Percentiles rank a stretch among this genome's conserved stretches.
Conservation (phyloP, 1,140 invertebrate species). For the Bombus ignitus region DNA sequence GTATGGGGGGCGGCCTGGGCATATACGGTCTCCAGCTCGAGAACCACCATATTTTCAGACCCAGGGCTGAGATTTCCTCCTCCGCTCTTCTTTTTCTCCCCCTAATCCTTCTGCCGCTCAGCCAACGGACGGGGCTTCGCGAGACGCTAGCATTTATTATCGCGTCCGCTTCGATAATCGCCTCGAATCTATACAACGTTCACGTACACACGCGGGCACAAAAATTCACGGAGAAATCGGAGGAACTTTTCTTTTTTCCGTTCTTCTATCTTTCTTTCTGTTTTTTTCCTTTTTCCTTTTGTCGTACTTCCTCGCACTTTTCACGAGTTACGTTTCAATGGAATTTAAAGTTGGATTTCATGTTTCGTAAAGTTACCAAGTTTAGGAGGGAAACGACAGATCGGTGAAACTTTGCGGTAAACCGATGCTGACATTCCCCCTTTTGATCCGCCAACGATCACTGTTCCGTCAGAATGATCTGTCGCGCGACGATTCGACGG, state of each 20-base stretch:
- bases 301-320: not conserved
- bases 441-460: conserved; percentile 8
- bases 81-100: conserved; percentile 4
- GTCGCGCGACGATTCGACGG: not conserved
- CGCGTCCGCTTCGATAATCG: conserved; percentile 15
- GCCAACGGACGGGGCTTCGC: conserved; percentile 44
- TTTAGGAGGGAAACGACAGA: not conserved
- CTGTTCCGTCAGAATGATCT: conserved; percentile 24
- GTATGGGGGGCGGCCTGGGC: conserved; percentile 90
- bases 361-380: conserved; percentile 12
- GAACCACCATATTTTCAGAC: conserved; percentile 86
- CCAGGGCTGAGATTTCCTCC: conserved; percentile 23
- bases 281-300: not conserved
- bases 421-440: not conserved
- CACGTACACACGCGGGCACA: not conserved
- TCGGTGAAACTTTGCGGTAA: conserved; percentile 15
- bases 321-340: not conserved
- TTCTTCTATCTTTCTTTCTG: no score
- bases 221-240: not conserved
- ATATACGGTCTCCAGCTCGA: conserved; percentile 89
- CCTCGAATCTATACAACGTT: not conserved
- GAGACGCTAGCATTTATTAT: conserved; percentile 50
- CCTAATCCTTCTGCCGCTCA: conserved; percentile 39
- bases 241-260: conserved; percentile 37
- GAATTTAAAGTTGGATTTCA: not conserved